Evolutionary conservation across 2,888 invertebrate species (phyloP), one percentile per base, ranked within the genome.

Genomic region (Eristalinus aeneus): DNA sequence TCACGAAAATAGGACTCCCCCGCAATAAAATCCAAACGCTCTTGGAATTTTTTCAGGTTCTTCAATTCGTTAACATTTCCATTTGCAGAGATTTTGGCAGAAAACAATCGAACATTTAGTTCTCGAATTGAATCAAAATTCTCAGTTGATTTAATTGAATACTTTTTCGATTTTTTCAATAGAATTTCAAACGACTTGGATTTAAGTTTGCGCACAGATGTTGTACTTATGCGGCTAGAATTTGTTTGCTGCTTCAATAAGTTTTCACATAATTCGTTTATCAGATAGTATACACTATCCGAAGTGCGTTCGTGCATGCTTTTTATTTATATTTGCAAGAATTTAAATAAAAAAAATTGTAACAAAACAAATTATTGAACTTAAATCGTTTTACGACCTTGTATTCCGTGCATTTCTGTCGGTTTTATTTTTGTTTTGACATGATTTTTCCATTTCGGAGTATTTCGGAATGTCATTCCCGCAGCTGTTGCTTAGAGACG

Each of bases 241-340:
- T 80, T 80, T 11, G 63, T 78, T 22, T 58, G 31, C 63, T 89
- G 87, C 32, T 79, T 87, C 0, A 88, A 80, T 32, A 90, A 67
- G 27, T 81, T 76, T 27, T 89, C 88, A 73, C 90, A 90, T 22
- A 91, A 73, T 32, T 89, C 86, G 10, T 78, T 89, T 64, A 91
- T 88, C 36, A 90, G 87, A 78, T 87, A 88, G 83, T 89, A 89
- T n/a, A 90, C 90, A 88, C 90, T 91, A 36, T 89, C 89, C 5
- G 89, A 87, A 60, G 88, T 88, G 2, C 72, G 63, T 27, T 89
- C 88, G 56, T 88, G 73, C 90, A 89, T 89, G 32, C 54, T 88
- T 73, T 32, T 54, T 54, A 4, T 2, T 23, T 22, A 36, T 65
- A 20, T 46, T 20, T 4, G 23, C 9, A 27, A n/a, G 23, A 10